Base-by-base conservation (phyloP, 2,888 invertebrate genomes). In the Embidobia sp. region DNA sequence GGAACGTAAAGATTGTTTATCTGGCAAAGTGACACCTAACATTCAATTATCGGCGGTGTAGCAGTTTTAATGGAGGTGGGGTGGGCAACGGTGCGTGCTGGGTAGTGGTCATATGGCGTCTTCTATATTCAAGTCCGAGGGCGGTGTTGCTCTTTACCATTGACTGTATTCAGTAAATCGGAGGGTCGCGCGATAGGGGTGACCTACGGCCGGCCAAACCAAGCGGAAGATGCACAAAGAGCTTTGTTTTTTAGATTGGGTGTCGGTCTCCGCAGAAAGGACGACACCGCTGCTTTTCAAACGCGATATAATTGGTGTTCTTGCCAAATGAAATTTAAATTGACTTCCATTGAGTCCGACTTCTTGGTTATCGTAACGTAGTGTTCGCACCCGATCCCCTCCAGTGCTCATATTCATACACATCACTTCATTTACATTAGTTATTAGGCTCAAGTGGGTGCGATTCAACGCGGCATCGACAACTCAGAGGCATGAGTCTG, bases 161-260 rank as follows among this genome's bases (percentile, higher is more conserved):
- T 77, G 81, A 81, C 79, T 79, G 76, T 77, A 49, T 79, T 81
- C 77, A 61, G 79, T 77, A 80, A 81, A 82, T 80, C 78, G 81
- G 80, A 81, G 77, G 81, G 80, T 77, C 48, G 78, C 44, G 67
- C 46, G 78, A 78, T 69, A 77, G 76, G 76, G 78, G 79, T 81
- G 77, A 80, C 80, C 79, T 78, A 77, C 76, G 78, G 77, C 76
- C 79, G 75, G 59, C 51, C 77, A 61, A 46, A 79, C 80, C 78
- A 78, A 79, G 73, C 66, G 64, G 57, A 77, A 78, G 79, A 70
- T 44, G 64, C 69, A 76, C 79, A 79, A 79, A 76, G 77, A 77
- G 76, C 80, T 78, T 78, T 78, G 80, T 80, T 80, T 78, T 80
- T 76, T 79, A 81, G 77, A 81, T 79, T 79, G 80, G 72, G 77